Base-by-base conservation (phyloP, 2,888 invertebrate species). In the Podotricha telesiphe region DNA sequence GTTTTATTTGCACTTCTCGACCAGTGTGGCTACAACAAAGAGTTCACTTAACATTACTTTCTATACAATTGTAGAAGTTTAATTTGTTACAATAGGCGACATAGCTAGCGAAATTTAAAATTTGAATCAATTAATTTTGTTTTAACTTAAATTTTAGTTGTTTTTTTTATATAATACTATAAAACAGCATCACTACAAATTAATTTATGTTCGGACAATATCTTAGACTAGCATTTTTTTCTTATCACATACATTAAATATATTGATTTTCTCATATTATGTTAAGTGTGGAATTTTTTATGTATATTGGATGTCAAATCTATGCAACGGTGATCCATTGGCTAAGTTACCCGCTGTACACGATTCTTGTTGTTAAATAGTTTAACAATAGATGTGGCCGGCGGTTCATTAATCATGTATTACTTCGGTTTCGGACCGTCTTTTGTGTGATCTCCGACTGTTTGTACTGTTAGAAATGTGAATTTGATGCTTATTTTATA, bases 311-410 rank as follows among this genome's bases (percentile, higher is more conserved):
- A 20, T 19, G 22, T 59, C 22, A 42, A 58, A 28, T n/a, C 22
- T 45, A 20, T 37, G 7, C 34, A 50, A 34, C 15, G 17, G 10
- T n/a, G 48, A 62, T 28, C n/a, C 19, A 47, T 53, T 34, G 45
- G 20, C 53, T n/a, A 47, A 58, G 72, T 74, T 51, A 72, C 70
- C 74, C 45, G 55, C 51, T 61, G 74, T 74, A 72, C 71, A 40
- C 22, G 82, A 82, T 83, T 82, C 83, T 84, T 82, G 86, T 86
- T 82, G 87, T 88, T 87, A 89, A 91, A 89, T 90, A 90, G 87
- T 89, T 87, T 83, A 84, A 92, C 92, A 92, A 91, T 91, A 87
- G 87, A 86, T 82, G 86, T 86, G 86, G 87, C 81, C 82, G 80
- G 82, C 75, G 76, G 70, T 73, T 82, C 87, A 90, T 91, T 89